phyloP scores from a whole-genome alignment of 2,797 vertebrate species.

The Danionella dracula region DNA sequence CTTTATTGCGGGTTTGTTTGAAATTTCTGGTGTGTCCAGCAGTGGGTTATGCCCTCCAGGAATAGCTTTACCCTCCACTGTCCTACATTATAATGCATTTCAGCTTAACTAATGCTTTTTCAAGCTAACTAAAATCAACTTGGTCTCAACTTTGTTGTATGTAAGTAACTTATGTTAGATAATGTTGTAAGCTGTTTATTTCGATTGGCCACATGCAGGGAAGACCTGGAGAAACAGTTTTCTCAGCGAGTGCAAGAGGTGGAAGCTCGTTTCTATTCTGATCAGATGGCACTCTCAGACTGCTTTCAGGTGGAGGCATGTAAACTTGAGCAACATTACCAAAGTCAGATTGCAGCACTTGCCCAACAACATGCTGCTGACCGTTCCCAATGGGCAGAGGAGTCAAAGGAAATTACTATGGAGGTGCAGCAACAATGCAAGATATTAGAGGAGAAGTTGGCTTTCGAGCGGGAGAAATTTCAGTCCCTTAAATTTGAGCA shows the following conservation, averaged over 20 bases:
- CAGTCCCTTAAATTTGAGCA: slow-evolving; percentile 63
- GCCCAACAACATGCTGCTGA: slow-evolving; percentile 63
- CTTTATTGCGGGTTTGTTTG: too few species aligned
- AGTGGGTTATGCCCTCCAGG: too few species aligned
- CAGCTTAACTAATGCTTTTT: too few species aligned
- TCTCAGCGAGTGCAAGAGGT: slow-evolving; percentile 74
- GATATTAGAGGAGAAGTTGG: slow-evolving; percentile 60
- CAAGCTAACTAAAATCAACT: too few species aligned
- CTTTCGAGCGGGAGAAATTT: slow-evolving; percentile 61
- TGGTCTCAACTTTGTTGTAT: neutral
- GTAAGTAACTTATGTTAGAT: neutral
- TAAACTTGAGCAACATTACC: slow-evolving; percentile 68
- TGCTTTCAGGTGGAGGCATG: slow-evolving; percentile 67
- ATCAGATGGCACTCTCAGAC: slow-evolving; percentile 68
- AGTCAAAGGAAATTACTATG: slow-evolving; percentile 50
- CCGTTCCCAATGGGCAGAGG: slow-evolving; percentile 69
- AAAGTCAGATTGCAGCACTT: slow-evolving; percentile 65
- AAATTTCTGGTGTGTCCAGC: too few species aligned
- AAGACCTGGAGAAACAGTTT: slow-evolving; percentile 78
- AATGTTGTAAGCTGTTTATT: slow-evolving; percentile 27
- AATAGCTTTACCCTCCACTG: too few species aligned
- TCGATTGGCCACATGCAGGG: slow-evolving; percentile 74
- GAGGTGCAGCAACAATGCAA: slow-evolving; percentile 38
- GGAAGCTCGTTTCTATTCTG: slow-evolving; percentile 75
- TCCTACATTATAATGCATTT: too few species aligned